These are phyloP conservation scores for Brienomyrus brachyistius DNA, from an alignment of 2,113 vertebrate genomes.

Conservation along the genomic window DNA sequence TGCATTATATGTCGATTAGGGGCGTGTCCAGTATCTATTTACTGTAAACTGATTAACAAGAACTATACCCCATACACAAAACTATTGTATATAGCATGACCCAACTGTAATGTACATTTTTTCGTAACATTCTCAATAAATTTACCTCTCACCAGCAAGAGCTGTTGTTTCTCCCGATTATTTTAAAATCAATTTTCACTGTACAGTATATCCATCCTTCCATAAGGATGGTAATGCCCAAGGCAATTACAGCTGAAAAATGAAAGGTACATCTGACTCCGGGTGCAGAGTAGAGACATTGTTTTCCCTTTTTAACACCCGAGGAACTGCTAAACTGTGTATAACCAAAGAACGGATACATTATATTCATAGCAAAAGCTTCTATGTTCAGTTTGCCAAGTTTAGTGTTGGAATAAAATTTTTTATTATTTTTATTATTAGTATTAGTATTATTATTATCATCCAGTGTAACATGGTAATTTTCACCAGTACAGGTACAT, in stretches of 20 bases:
- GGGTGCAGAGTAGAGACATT: background rate
- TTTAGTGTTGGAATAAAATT: background rate
- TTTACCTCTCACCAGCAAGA: background rate
- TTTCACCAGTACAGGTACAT: background rate
- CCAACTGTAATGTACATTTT: background rate
- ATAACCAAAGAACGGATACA: background rate
- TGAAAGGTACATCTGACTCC: background rate
- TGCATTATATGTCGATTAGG: background rate
- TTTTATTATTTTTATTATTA: background rate
- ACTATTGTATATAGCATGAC: background rate
- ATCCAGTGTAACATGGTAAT: background rate
- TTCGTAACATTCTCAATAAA: background rate
- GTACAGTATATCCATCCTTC: background rate
- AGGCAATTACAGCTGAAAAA: background rate
- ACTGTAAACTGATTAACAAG: background rate
- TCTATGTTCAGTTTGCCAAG: background rate
- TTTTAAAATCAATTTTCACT: conserved; percentile 1
- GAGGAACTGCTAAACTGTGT: background rate
- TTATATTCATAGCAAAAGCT: background rate
- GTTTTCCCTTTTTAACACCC: background rate
- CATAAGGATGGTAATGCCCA: background rate
- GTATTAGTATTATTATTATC: background rate
- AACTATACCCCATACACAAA: background rate
- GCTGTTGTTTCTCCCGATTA: background rate
- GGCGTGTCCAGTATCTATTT: background rate